A percentile compares a stretch with the other conserved stretches of the same genome.
These are phyloP conservation scores for Hylomyscus alleni DNA, from an alignment of 2,797 vertebrate genomes.

Conservation along the genomic window DNA sequence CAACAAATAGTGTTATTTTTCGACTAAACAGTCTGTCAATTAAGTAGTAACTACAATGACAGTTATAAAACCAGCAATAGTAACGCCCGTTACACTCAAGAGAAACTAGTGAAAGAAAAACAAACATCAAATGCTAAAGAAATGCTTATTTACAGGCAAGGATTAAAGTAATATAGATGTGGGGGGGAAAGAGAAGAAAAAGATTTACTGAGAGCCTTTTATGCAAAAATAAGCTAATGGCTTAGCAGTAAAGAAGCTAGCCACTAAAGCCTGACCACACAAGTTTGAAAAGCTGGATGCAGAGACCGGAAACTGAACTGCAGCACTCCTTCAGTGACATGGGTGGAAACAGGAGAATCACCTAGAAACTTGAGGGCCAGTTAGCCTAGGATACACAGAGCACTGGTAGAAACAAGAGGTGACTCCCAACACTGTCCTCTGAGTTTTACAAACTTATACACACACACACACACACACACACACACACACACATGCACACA, in stretches of 20 bases:
- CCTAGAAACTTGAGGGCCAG: background rate
- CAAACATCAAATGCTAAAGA: background rate
- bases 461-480: background rate
- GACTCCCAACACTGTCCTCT: background rate
- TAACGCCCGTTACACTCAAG: background rate
- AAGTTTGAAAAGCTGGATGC: background rate
- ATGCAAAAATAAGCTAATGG: background rate
- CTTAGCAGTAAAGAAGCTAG: background rate
- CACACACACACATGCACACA: too few species aligned
- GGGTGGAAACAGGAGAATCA: background rate
- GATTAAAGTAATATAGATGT: background rate
- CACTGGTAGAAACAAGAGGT: background rate
- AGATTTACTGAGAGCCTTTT: background rate
- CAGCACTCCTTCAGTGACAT: background rate
- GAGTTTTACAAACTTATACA: too few species aligned
- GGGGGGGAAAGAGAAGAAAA: background rate
- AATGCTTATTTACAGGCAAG: constrained; percentile 34
- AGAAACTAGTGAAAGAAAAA: constrained; percentile 19
- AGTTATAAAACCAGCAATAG: constrained; percentile 35
- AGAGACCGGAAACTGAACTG: background rate
- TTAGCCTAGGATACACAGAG: background rate
- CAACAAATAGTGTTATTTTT: background rate
- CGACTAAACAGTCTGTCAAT: constrained; percentile 14
- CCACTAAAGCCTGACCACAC: background rate
- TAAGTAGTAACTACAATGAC: background rate